Conservation (phyloP, 1,140 invertebrate species). For the Plutomurus gul region DNA sequence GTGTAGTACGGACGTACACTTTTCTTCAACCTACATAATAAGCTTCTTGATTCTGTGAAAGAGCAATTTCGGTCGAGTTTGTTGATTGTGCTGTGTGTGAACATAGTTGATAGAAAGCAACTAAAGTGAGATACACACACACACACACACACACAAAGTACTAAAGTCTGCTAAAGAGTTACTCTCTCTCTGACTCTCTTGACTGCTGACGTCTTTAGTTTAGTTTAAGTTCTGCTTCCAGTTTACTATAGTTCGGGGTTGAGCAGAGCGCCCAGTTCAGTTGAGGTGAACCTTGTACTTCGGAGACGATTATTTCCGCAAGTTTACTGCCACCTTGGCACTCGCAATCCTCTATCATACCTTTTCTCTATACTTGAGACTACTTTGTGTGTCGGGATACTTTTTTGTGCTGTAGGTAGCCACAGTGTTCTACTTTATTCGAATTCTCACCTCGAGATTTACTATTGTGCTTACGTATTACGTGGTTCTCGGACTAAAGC, state of each 20-base stretch:
- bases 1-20: neutral
- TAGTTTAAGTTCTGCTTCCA: neutral
- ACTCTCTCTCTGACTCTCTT: neutral
- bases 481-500: too few species aligned
- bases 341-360: neutral
- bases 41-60: neutral
- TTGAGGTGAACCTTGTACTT: neutral
- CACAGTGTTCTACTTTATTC: too few species aligned
- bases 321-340: neutral
- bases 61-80: neutral
- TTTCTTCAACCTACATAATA: too few species aligned
- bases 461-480: too few species aligned
- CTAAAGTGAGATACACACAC: neutral
- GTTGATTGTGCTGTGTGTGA: neutral
- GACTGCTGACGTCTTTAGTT: neutral
- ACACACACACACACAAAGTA: neutral
- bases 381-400: too few species aligned
- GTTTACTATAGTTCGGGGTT: too few species aligned
- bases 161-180: neutral
- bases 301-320: neutral
- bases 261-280: neutral
- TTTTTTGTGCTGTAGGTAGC: too few species aligned
- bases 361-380: neutral
- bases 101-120: neutral
- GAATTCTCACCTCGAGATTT: too few species aligned